Conservation (phyloP, 2,113 vertebrate species). For the Daboia siamensis region DNA sequence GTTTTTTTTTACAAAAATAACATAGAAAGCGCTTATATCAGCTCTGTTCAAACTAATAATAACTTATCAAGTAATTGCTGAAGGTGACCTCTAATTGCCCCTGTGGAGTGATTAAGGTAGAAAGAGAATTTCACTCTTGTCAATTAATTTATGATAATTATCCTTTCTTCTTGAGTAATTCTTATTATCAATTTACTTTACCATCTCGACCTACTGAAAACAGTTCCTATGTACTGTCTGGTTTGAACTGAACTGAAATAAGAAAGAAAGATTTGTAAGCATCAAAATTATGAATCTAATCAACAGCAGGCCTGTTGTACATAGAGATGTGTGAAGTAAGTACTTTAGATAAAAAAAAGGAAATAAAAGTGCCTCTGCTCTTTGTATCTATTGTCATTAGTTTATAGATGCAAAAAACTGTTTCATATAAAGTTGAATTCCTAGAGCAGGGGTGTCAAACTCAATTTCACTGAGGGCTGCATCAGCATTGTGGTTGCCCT, state of each 20-base stretch:
- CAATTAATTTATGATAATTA: not conserved
- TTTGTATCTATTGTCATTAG: not conserved
- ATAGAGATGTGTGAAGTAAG: not conserved
- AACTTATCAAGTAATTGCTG: not conserved
- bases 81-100: not conserved
- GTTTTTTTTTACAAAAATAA: not conserved
- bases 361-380: not conserved
- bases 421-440: not conserved
- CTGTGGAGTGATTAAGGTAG: not conserved
- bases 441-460: not conserved
- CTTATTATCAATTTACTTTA: not conserved
- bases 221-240: not conserved
- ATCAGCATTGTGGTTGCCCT: too few species aligned
- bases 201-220: not conserved
- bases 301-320: not conserved
- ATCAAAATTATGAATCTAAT: not conserved
- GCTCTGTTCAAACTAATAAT: not conserved
- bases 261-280: not conserved
- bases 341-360: not conserved
- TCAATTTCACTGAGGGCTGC: too few species aligned
- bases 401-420: not conserved
- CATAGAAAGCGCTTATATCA: not conserved
- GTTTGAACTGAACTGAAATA: not conserved
- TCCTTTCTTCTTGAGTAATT: not conserved
- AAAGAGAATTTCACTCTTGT: not conserved